A percentile compares a stretch with the other conserved stretches of the same genome.
phyloP scores from a whole-genome alignment of 1,140 invertebrate species.

The Diabrotica virgifera region DNA sequence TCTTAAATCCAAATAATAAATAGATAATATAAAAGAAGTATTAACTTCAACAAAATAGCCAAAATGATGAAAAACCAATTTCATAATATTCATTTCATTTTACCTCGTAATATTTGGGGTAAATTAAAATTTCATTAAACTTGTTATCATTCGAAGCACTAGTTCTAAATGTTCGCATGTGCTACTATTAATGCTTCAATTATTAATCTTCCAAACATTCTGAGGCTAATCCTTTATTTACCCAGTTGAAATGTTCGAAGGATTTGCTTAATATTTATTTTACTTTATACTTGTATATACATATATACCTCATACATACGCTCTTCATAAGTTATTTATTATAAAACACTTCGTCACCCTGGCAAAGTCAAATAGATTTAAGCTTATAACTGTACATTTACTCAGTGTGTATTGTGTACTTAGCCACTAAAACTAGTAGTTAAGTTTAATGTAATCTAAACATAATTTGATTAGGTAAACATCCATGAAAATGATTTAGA shows the following conservation, averaged over 20 bases:
- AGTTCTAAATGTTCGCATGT: not conserved
- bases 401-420: conserved; percentile 29
- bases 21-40: no score
- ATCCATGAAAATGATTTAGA: conserved; percentile 27
- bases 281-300: not conserved
- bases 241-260: not conserved
- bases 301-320: conserved; percentile 1
- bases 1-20: no score
- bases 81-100: no score
- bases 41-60: no score
- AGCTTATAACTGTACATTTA: conserved; percentile 34
- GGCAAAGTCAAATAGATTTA: conserved; percentile 30
- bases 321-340: conserved; percentile 17
- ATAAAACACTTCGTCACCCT: conserved; percentile 33
- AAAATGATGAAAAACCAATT: no score
- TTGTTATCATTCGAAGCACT: not conserved
- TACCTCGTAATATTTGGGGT: no score
- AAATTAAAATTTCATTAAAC: no score
- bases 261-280: conserved; percentile 3
- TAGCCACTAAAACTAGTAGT: conserved; percentile 34
- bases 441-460: conserved; percentile 39
- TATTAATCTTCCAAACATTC: not conserved
- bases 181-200: conserved; percentile 3
- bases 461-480: conserved; percentile 37
- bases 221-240: conserved; percentile 2